phyloP scores from a whole-genome alignment of 2,797 vertebrate genomes.

The Coilia nasus region DNA sequence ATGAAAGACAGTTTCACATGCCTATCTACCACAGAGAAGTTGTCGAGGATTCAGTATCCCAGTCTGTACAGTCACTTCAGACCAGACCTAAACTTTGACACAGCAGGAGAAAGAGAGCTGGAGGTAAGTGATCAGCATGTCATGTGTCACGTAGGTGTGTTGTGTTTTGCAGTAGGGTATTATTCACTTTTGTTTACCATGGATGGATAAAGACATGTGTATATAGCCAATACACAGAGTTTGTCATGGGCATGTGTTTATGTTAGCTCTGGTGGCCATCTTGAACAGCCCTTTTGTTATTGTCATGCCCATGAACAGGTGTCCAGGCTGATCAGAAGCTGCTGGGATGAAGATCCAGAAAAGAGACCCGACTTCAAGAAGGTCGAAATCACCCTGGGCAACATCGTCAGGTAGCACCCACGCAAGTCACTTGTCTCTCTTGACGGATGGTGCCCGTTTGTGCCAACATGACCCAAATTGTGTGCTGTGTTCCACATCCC shows the following conservation, averaged over 20 bases:
- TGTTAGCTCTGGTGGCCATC: too few species aligned
- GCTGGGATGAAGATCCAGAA: constrained; percentile 96
- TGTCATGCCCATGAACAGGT: constrained; percentile 70
- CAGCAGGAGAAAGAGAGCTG: constrained; percentile 79
- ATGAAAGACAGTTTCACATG: too few species aligned
- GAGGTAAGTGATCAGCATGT: constrained; percentile 73
- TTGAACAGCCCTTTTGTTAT: background rate
- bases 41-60: constrained; percentile 78
- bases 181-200: background rate
- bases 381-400: constrained; percentile 87
- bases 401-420: constrained; percentile 86
- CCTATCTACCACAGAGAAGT: constrained; percentile 79
- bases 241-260: too few species aligned
- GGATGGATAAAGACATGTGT: background rate
- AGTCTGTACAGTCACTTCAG: constrained; percentile 78
- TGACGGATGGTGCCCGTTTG: background rate
- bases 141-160: constrained; percentile 18
- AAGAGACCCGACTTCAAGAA: constrained; percentile 95
- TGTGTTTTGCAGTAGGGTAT: background rate
- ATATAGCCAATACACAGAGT: background rate
- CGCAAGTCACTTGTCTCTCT: background rate
- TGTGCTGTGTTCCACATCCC: background rate
- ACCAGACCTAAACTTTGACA: constrained; percentile 85
- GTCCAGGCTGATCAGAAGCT: constrained; percentile 83
- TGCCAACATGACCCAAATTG: background rate